Evolutionary conservation across 1,140 invertebrate species (phyloP).

Genomic region (Brachionus rubens): DNA sequence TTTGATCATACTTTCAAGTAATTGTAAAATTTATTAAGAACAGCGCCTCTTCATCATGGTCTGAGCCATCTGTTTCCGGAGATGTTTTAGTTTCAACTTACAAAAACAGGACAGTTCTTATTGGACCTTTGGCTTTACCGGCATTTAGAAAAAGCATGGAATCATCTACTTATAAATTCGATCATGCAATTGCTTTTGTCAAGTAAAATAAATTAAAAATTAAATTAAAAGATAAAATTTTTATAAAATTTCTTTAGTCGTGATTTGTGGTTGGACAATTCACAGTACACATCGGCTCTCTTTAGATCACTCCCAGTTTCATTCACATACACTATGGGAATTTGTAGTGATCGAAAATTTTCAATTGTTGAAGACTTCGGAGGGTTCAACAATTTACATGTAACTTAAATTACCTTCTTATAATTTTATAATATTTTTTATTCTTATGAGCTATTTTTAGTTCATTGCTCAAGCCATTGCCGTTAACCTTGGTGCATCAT

Average conservation of each 20-base stretch:
- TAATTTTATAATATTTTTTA: background rate
- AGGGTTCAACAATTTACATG: background rate
- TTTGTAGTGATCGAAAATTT: background rate
- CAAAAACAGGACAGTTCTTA: background rate
- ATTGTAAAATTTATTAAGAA: background rate
- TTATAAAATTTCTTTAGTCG: background rate
- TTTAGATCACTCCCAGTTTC: background rate
- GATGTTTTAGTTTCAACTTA: background rate
- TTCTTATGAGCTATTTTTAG: background rate
- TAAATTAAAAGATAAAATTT: background rate
- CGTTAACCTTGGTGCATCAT: background rate
- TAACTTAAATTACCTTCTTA: no score
- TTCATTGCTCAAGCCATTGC: no score
- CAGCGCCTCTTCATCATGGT: background rate
- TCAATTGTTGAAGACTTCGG: conserved; percentile 21
- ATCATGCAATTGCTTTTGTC: conserved; percentile 3
- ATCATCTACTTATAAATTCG: background rate
- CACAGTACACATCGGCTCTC: background rate
- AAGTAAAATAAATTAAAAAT: conserved; percentile 1
- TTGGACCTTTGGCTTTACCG: background rate
- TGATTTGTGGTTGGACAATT: background rate
- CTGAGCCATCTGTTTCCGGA: background rate
- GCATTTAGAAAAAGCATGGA: background rate
- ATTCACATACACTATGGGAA: background rate
- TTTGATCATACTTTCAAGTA: background rate